phyloP scores from a whole-genome alignment of 2,888 invertebrate species.

The Epirrhoe tristata region DNA sequence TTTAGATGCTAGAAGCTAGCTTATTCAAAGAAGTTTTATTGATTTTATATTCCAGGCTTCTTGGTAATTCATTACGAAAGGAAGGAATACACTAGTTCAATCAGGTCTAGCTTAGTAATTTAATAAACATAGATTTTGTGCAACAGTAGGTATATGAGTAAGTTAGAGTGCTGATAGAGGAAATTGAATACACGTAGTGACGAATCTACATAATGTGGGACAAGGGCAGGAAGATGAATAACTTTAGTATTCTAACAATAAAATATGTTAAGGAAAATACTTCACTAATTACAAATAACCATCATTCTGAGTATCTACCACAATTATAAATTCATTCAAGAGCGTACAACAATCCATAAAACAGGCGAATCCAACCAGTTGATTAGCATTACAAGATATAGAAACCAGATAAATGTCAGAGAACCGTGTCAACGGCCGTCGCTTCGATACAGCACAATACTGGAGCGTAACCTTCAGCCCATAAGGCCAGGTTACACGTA shows the following conservation, averaged over 20 bases:
- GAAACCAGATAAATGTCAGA: constrained; percentile 39
- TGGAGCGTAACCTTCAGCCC: constrained; percentile 32
- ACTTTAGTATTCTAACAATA: background rate
- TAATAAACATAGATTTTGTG: too few species aligned
- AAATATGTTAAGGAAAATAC: background rate
- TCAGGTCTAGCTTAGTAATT: too few species aligned
- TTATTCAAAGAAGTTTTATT: too few species aligned
- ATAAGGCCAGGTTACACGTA: background rate
- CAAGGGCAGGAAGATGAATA: background rate
- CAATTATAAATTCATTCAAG: constrained; percentile 6
- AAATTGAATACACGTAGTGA: too few species aligned
- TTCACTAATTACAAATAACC: background rate
- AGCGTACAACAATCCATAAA: constrained; percentile 20
- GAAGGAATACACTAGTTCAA: too few species aligned
- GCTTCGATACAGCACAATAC: constrained; percentile 24
- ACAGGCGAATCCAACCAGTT: constrained; percentile 25
- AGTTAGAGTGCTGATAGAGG: too few species aligned
- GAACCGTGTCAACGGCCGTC: constrained; percentile 39
- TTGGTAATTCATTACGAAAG: too few species aligned
- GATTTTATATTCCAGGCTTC: too few species aligned
- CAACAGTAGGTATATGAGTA: too few species aligned
- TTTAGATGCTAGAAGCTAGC: too few species aligned
- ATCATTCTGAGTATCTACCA: background rate
- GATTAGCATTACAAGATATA: constrained; percentile 38
- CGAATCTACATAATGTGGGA: too few species aligned